These are phyloP conservation scores for Alligator mississippiensis DNA, from an alignment of 2,113 vertebrate genomes.

Conservation along the genomic window DNA sequence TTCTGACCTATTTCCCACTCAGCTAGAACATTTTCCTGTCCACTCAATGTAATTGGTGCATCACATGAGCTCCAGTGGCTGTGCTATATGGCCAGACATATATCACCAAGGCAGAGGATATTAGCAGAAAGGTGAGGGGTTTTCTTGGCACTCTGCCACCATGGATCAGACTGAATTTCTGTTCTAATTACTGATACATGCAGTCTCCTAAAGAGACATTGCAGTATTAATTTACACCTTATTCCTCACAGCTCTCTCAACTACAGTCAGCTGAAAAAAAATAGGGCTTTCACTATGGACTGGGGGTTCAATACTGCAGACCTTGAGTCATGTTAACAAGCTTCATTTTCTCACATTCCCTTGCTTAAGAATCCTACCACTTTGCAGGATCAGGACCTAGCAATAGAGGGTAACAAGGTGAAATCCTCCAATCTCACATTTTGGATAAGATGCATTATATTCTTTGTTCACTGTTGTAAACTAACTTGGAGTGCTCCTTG, in stretches of 20 bases:
- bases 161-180: conserved; percentile 57
- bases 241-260: background rate
- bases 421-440: background rate
- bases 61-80: conserved; percentile 41
- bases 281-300: background rate
- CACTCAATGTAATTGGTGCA: conserved; percentile 50
- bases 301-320: background rate
- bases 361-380: accelerated
- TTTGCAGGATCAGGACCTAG: background rate
- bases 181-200: conserved; percentile 17
- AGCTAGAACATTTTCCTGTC: conserved; percentile 13
- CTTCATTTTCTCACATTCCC: background rate
- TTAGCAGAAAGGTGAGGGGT: conserved; percentile 69
- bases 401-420: background rate
- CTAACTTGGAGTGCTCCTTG: accelerated
- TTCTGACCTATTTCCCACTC: conserved; percentile 55
- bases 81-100: conserved; percentile 60
- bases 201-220: background rate
- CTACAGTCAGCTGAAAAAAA: conserved; percentile 1
- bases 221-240: background rate
- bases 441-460: background rate
- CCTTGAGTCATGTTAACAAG: background rate
- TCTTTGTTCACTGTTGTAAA: background rate
- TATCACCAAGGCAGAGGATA: conserved; percentile 69
- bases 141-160: background rate